These are phyloP conservation scores for Oncorhynchus tshawytscha DNA, from an alignment of 2,113 vertebrate genomes.

Conservation along the genomic window DNA sequence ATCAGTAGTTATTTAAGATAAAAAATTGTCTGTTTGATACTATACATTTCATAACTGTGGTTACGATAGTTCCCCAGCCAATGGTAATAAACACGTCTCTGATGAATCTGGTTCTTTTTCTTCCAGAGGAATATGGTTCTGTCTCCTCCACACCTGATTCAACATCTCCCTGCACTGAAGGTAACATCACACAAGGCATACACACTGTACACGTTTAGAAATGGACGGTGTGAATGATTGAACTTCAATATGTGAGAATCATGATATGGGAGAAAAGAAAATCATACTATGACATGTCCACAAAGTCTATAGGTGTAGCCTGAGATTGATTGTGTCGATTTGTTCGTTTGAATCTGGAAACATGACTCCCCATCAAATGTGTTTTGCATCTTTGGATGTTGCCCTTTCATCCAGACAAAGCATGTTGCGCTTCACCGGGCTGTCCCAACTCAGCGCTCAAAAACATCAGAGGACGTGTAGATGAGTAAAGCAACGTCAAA, in stretches of 20 bases:
- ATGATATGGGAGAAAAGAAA: background rate
- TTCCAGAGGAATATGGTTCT: constrained; percentile 79
- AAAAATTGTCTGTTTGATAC: background rate
- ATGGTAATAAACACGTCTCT: background rate
- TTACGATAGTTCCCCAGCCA: too few relatives aligned
- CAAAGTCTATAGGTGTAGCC: too few relatives aligned
- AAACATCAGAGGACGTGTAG: background rate
- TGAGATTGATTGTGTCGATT: background rate
- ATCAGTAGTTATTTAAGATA: background rate
- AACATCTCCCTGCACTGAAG: constrained; percentile 77
- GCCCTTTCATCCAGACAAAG: constrained; percentile 1
- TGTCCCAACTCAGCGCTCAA: background rate
- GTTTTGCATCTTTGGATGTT: background rate
- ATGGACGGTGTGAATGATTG: too few relatives aligned
- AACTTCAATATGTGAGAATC: too few relatives aligned
- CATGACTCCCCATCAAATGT: background rate
- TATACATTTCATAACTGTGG: background rate
- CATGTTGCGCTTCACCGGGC: background rate
- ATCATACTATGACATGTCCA: too few relatives aligned
- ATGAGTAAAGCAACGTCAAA: background rate
- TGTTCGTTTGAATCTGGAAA: background rate
- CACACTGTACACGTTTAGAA: background rate
- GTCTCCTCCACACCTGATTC: constrained; percentile 79
- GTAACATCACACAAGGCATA: constrained; percentile 46
- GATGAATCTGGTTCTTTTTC: constrained; percentile 19